Base-by-base conservation (phyloP, 2,113 vertebrate species). In the Ovis canadensis region DNA sequence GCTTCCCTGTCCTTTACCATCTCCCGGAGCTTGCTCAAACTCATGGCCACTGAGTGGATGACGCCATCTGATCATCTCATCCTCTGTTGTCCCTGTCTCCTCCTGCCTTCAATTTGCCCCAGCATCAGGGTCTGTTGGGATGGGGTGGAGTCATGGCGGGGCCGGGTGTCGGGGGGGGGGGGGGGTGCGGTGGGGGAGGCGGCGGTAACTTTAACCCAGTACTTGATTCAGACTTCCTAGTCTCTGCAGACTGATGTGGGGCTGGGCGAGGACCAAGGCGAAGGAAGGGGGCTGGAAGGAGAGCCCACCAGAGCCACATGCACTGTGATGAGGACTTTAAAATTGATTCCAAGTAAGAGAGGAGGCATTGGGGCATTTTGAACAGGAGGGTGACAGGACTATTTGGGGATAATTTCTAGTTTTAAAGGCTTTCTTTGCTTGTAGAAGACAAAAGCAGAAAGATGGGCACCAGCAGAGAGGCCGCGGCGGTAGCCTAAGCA, bases 131-230 rank as follows among this genome's bases (percentile, higher is more conserved):
- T 36, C 64, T 71, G 17, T 6, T 71, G n/a, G n/a, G 64, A 71
- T 0, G 0, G n/a, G 10, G n/a, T 0, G 0, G 17, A 21, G 8
- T 21, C 6, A 5, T 11, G 19, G 36, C 27, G 0, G 59, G 59
- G 59, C 1, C 0, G 11, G n/a, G n/a, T n/a, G n/a, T n/a, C n/a
- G n/a, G n/a, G 27, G 45, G 43, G 43, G 1, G 43, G 43, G 43
- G 43, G 36, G 36, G 36, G 36, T 3, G 36, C 3, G 36, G n/a
- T n/a, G 3, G 36, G 36, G 36, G 36, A 3, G 43, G 43, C 6
- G 43, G 36, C 3, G 6, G 31, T 64, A 31, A 62, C 1, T 33
- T 1, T 48, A 64, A 52, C 6, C 1, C 50, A 67, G 25, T 14
- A 21, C 9, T 52, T 57, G 88, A 15, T 52, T 74, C 48, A 1